phyloP scores from a whole-genome alignment of 2,888 invertebrate genomes.

The Tricholauxania praeusta region DNA sequence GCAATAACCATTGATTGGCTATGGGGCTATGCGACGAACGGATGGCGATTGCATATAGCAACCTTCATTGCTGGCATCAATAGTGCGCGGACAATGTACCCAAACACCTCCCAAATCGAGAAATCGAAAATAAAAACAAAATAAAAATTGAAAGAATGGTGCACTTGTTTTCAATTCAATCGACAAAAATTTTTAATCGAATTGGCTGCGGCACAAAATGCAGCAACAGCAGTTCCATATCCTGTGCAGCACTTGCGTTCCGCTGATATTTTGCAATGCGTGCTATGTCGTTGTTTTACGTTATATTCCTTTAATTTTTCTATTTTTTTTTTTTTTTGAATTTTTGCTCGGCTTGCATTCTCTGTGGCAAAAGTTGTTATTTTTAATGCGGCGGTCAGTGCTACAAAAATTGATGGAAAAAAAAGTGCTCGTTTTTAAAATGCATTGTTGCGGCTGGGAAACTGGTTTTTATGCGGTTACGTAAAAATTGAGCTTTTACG shows the following conservation, averaged over 20 bases:
- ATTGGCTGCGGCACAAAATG: conserved; percentile 32
- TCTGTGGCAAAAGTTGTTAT: conserved; percentile 28
- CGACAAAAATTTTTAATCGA: conserved; percentile 36
- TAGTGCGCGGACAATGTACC: neutral
- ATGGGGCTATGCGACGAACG: conserved; percentile 51
- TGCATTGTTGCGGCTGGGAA: neutral
- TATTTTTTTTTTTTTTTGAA: neutral
- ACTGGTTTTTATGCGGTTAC: conserved; percentile 25
- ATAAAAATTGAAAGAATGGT: conserved; percentile 40
- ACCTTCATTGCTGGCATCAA: too few relatives aligned
- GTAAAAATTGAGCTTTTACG: conserved; percentile 7
- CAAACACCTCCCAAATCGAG: neutral
- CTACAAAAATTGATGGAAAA: conserved; percentile 4
- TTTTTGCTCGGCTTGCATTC: neutral
- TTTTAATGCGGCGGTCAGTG: conserved; percentile 25
- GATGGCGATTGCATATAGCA: too few relatives aligned
- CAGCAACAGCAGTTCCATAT: conserved; percentile 21
- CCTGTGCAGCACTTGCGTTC: conserved; percentile 13
- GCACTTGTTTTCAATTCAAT: conserved; percentile 27
- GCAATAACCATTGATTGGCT: conserved; percentile 65
- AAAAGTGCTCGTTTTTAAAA: neutral
- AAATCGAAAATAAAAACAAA: conserved; percentile 35
- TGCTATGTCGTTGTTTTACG: neutral
- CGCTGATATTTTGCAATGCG: neutral
- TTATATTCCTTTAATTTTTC: neutral